Base-by-base conservation (phyloP, 2,888 invertebrate genomes). In the Platycheirus rosarum region DNA sequence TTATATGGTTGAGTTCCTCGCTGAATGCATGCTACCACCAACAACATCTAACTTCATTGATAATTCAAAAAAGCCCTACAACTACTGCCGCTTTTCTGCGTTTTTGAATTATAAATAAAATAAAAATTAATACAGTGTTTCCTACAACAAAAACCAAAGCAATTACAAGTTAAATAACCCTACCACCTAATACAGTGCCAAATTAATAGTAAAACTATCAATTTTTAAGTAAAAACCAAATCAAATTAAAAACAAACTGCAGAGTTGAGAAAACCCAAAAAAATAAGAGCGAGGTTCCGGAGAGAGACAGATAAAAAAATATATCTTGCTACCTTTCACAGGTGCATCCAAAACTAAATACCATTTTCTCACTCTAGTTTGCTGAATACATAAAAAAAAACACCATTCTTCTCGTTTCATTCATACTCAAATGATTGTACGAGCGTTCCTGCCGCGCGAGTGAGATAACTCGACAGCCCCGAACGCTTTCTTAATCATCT, bases 11-110 rank as follows among this genome's bases (percentile, higher is more conserved):
- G 11, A 20, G 8, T 49, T 60, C 66, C 32, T 0, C 1, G 60
- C 76, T 80, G 80, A 80, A 80, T 73, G 73, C 82, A 62, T 1
- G 55, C 16, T 35, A 14, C 37, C 14, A 9, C 11, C 57, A 73
- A 77, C 77, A 71, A 49, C 77, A 73, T 48, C 82, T 55, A 77
- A 82, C 82, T 82, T 82, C 82, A 77, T 46, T 32, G 26, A 40
- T n/a, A 18, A 63, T 77, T 82, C 51, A 77, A 82, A 82, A n/a
- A 73, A 68, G 37, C 40, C 18, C 37, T 48, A 18, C 60, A 71
- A 76, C 80, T 48, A 11, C 68, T 63, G 68, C 71, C 77, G 68
- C 71, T 71, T 8, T 42, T 68, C 26, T 35, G 57, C n/a, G n/a
- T n/a, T n/a, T n/a, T n/a, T n/a, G n/a, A n/a, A n/a, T n/a, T n/a